A percentile compares a stretch with the other conserved stretches of the same genome.
Conservation (phyloP, 2,113 vertebrate species). For the Notiomystis cincta region DNA sequence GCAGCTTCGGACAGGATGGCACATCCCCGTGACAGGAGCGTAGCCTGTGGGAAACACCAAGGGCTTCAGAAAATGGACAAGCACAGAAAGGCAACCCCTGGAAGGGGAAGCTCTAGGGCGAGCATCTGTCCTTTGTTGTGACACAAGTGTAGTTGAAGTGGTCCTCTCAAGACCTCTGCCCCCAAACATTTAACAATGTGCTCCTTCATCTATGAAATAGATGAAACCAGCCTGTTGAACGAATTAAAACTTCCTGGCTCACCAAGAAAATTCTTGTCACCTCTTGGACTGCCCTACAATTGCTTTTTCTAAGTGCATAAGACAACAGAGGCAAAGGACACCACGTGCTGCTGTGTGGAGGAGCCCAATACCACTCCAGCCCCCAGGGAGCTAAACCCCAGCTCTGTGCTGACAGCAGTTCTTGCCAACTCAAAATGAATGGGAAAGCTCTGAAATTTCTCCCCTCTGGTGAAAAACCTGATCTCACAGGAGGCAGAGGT, state of each 20-base stretch:
- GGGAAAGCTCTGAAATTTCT: background rate
- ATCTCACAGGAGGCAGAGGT: background rate
- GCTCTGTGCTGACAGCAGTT: background rate
- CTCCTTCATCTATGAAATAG: background rate
- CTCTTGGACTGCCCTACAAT: background rate
- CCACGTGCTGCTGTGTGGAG: rapidly evolving
- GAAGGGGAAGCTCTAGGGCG: background rate
- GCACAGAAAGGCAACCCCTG: background rate
- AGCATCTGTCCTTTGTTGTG: background rate
- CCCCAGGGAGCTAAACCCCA: background rate
- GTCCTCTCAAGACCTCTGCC: background rate
- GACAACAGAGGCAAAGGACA: background rate
- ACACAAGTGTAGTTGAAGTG: background rate
- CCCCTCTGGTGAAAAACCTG: background rate
- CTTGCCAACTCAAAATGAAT: background rate
- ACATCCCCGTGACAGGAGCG: conserved; percentile 96
- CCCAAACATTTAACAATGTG: background rate
- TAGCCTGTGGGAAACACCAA: conserved; percentile 78
- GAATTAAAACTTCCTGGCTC: background rate
- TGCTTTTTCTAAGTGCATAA: background rate
- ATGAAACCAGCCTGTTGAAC: background rate
- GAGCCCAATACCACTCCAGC: background rate
- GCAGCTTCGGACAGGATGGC: conserved; percentile 95
- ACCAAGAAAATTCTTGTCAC: background rate
- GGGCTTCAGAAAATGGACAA: background rate